A percentile compares a stretch with the other conserved stretches of the same genome.
phyloP scores from a whole-genome alignment of 2,113 vertebrate species.

The Microtus ochrogaster region DNA sequence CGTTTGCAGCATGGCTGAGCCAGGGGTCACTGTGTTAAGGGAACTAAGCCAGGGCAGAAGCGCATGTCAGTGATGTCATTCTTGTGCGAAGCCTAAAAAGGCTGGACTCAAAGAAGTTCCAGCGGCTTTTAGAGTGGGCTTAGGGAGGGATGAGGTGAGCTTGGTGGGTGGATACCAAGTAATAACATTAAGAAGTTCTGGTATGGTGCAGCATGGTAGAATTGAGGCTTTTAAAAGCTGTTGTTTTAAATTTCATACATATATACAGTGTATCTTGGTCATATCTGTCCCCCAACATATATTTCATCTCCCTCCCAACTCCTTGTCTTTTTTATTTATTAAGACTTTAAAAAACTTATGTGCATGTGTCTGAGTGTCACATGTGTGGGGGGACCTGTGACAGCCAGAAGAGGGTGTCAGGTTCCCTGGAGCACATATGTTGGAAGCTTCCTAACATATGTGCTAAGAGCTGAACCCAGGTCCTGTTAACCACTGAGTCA shows the following conservation, averaged over 20 bases:
- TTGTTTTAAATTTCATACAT: background rate
- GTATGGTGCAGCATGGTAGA: background rate
- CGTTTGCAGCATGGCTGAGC: background rate
- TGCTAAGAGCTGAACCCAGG: background rate
- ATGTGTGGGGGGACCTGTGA: background rate
- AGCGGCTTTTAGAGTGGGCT: background rate
- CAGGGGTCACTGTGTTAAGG: accelerated
- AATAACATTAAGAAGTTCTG: background rate
- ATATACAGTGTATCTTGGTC: background rate
- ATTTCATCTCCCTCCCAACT: background rate
- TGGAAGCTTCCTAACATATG: background rate
- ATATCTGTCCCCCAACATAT: background rate
- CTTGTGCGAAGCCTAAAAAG: background rate
- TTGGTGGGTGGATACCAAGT: background rate
- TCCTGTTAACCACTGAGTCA: background rate
- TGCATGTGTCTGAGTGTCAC: background rate
- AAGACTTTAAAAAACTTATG: background rate
- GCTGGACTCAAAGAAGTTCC: background rate
- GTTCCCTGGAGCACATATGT: background rate
- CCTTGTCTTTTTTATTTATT: background rate
- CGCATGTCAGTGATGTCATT: background rate
- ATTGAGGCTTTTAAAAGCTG: background rate
- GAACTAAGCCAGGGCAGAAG: background rate
- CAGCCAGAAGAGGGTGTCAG: background rate
- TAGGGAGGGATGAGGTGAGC: background rate